phyloP scores from a whole-genome alignment of 2,113 vertebrate species.

The Seriola aureovittata region DNA sequence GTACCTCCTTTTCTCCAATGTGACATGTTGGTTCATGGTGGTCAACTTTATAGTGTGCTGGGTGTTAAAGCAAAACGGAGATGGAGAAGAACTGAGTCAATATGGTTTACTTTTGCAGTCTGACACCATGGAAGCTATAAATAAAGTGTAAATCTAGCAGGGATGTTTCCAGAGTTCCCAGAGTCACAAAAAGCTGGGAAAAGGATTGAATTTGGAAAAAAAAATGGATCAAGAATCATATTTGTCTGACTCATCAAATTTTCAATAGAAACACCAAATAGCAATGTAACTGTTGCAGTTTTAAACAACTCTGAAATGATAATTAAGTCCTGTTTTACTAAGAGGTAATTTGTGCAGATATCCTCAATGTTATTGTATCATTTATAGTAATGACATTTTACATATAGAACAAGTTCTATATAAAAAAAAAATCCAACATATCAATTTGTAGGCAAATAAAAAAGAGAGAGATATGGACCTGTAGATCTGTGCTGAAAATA shows the following conservation, averaged over 20 bases:
- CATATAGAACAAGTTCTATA: neutral
- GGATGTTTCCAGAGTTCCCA: neutral
- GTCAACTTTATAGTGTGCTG: neutral
- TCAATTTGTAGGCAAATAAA: neutral
- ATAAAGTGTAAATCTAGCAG: constrained; percentile 5
- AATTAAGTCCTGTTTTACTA: neutral
- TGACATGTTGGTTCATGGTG: neutral
- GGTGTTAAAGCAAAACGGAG: constrained; percentile 14
- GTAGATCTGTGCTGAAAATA: neutral
- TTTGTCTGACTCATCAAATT: neutral
- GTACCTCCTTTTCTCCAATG: neutral
- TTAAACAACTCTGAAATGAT: neutral
- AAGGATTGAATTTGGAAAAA: neutral
- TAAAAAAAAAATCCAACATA: neutral
- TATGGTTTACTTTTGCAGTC: constrained; percentile 25
- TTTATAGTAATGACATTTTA: neutral
- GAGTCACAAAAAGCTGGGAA: constrained; percentile 1
- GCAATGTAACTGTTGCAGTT: neutral
- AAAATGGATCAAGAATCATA: neutral
- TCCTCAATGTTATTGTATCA: neutral
- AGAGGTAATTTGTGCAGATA: neutral
- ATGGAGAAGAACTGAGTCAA: constrained; percentile 25
- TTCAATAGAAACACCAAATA: neutral
- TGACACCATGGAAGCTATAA: constrained; percentile 13
- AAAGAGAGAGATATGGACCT: neutral